phyloP scores from a whole-genome alignment of 2,888 invertebrate genomes.

The Gortyna flavago region DNA sequence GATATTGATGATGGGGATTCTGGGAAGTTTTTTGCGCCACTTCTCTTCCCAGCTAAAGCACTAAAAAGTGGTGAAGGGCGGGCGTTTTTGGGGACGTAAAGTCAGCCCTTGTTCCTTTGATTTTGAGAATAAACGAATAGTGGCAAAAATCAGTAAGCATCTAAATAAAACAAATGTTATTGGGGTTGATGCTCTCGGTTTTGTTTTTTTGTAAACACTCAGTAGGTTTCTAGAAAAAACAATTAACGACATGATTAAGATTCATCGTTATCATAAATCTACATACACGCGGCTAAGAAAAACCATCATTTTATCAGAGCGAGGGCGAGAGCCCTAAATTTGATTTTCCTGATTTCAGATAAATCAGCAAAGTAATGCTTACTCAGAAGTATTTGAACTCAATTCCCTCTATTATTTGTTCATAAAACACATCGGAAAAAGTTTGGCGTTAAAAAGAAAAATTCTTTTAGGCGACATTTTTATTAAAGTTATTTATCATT shows the following conservation, averaged over 20 bases:
- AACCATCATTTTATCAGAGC: not conserved
- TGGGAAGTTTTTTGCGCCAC: not conserved
- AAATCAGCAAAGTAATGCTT: conserved; percentile 16
- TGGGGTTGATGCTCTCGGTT: not conserved
- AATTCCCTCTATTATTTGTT: conserved; percentile 32
- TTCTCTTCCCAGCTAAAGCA: not conserved
- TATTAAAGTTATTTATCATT: conserved; percentile 60
- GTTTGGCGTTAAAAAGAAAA: conserved; percentile 47
- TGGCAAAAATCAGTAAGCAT: not conserved
- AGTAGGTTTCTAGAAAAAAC: not conserved
- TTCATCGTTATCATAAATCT: not conserved
- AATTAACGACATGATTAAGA: too few species aligned
- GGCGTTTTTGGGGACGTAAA: not conserved
- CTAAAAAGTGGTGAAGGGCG: not conserved
- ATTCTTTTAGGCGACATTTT: conserved; percentile 46
- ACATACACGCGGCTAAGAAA: not conserved
- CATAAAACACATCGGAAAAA: conserved; percentile 37
- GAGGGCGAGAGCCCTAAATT: not conserved
- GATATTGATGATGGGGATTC: not conserved
- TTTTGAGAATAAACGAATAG: not conserved
- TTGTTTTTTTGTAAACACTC: not conserved
- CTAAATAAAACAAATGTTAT: not conserved
- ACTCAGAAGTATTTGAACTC: conserved; percentile 19
- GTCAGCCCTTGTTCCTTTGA: not conserved
- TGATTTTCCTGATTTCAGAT: conserved; percentile 13